Conservation (phyloP, 2,888 invertebrate species). For the Ophonus ardosiacus region DNA sequence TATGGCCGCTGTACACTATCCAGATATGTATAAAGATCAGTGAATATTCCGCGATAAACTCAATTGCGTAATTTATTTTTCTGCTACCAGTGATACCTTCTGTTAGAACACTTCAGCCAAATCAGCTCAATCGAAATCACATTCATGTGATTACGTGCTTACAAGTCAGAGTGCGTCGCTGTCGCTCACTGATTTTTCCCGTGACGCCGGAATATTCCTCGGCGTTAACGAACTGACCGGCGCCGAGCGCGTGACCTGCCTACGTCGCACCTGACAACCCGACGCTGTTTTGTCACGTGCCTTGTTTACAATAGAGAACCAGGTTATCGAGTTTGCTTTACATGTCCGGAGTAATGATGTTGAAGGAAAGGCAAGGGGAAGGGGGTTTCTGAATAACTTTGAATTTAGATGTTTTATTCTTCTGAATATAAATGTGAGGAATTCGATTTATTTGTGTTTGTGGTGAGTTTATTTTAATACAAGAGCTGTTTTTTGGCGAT, state of each 20-base stretch:
- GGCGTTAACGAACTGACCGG: conserved; percentile 45
- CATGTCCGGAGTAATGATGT: not conserved
- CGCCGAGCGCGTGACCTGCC: conserved; percentile 5
- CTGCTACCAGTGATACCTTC: too few species aligned
- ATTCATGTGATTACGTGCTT: not conserved
- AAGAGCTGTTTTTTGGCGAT: too few species aligned
- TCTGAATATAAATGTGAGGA: not conserved
- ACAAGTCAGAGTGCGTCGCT: not conserved
- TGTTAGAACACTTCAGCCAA: too few species aligned
- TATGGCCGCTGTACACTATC: too few species aligned
- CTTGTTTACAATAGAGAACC: not conserved
- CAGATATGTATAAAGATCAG: too few species aligned
- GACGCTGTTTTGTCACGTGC: conserved; percentile 12
- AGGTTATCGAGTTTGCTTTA: not conserved
- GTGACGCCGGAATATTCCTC: conserved; percentile 19
- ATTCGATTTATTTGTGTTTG: too few species aligned
- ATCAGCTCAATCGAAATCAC: too few species aligned
- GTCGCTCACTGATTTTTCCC: conserved; percentile 32
- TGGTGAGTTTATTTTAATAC: too few species aligned
- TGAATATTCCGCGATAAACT: too few species aligned
- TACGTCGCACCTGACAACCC: not conserved
- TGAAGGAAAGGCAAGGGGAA: not conserved
- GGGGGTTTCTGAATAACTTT: not conserved
- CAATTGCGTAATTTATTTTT: too few species aligned
- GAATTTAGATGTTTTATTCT: not conserved